These are phyloP conservation scores for Alviniconcha strummeri DNA, from an alignment of 2,888 invertebrate species.

Conservation along the genomic window DNA sequence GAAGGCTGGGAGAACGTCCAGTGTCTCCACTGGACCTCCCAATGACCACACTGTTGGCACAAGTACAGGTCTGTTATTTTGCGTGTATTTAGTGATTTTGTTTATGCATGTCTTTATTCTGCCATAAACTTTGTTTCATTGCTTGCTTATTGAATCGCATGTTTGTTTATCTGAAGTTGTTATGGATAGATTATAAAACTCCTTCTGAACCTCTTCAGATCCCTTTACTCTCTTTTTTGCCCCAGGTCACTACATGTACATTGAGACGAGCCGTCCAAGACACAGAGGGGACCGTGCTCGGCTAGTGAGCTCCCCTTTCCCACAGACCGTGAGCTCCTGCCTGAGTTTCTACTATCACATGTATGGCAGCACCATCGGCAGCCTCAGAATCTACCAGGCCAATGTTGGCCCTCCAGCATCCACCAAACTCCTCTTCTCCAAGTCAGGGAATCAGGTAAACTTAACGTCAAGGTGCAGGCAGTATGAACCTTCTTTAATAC, in stretches of 20 bases:
- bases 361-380: slow-evolving; percentile 63
- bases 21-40: slow-evolving; percentile 57
- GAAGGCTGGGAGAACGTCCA: slow-evolving; percentile 49
- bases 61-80: slow-evolving; percentile 47
- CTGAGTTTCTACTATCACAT: slow-evolving; percentile 69
- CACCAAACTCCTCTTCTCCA: slow-evolving; percentile 16
- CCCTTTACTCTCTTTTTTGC: background rate
- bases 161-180: too few species aligned
- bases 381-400: slow-evolving; percentile 51
- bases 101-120: too few species aligned
- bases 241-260: slow-evolving; percentile 64
- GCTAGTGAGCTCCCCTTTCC: slow-evolving; percentile 46
- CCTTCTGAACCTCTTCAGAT: too few species aligned
- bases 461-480: too few species aligned
- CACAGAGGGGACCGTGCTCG: slow-evolving; percentile 77
- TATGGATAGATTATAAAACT: too few species aligned
- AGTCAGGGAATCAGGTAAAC: slow-evolving; percentile 26
- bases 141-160: background rate
- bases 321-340: slow-evolving; percentile 52
- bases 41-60: slow-evolving; percentile 64
- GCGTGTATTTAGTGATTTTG: background rate
- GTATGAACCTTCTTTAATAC: too few species aligned
- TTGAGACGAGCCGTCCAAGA: slow-evolving; percentile 76
- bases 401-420: background rate
- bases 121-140: background rate